Base-by-base conservation (phyloP, 2,113 vertebrate genomes). In the Oryctolagus cuniculus region DNA sequence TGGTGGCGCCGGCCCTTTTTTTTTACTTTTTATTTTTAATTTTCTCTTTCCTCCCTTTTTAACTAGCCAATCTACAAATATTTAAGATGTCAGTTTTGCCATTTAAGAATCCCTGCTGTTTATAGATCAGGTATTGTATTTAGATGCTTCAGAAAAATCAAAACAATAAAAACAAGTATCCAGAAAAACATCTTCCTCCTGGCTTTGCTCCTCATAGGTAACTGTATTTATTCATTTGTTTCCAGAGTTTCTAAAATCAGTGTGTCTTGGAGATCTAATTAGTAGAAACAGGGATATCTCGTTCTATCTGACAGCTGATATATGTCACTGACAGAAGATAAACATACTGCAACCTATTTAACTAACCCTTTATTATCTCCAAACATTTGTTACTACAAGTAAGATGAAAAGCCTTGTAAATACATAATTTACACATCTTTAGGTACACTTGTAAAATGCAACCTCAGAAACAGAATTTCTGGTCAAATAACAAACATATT, bases 41-140 rank as follows among this genome's bases (percentile, higher is more conserved):
- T 1, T 77, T 44, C 31, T 58, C 17, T 38, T 15, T 55, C 19
- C 38, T 44, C 31, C 12, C 36, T 69, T 94, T 85, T 27, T 77
- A 79, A 93, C 53, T 86, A 90, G 49, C 19, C 29, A 90, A 21
- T 90, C 58, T 64, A 86, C 66, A 93, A 44, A 90, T 38, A 74
- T 82, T 78, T 44, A 84, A 92, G 83, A 78, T 31, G 24, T 49
- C 70, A 78, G 17, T 90, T 38, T 85, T 81, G 16, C 49, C 58
- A 51, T 10, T 74, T 87, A 72, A 78, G 51, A 36, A 77, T 53
- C 13, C 29, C 16, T 89, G 2, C 44, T 55, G 38, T 80, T 73
- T 74, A 61, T 17, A 21, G 49, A 21, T 82, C 82, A 61, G 22
- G 11, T 61, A 81, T 61, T 66, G n/a, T 72, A 38, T 55, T 75